Evolutionary conservation across 2,797 vertebrate species (phyloP).

Genomic region (Xenentodon cancila): DNA sequence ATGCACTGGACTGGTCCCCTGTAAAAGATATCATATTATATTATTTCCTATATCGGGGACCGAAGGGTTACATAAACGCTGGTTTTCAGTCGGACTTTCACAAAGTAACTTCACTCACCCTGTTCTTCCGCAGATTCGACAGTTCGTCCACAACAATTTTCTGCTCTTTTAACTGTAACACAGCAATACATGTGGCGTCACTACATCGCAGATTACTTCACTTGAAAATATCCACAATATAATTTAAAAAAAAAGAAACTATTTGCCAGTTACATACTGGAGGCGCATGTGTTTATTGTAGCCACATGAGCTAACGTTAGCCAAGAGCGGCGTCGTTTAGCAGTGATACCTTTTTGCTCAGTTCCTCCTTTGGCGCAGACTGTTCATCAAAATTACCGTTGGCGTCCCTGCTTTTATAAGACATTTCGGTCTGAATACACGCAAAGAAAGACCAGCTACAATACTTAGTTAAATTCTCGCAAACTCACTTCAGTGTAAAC

Average conservation of each 20-base stretch:
- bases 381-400: slow-evolving; percentile 42
- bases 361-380: slow-evolving; percentile 68
- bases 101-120: slow-evolving; percentile 75
- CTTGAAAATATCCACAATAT: too few species aligned
- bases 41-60: too few species aligned
- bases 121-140: slow-evolving; percentile 92
- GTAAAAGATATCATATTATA: too few species aligned
- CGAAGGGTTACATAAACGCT: too few species aligned
- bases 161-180: slow-evolving; percentile 91
- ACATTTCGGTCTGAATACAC: slow-evolving; percentile 60
- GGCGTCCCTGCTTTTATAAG: slow-evolving; percentile 33
- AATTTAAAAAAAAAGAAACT: too few species aligned
- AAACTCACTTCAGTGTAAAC: too few species aligned
- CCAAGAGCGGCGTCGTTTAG: neutral
- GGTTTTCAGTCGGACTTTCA: too few species aligned
- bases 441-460: neutral
- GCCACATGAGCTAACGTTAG: neutral
- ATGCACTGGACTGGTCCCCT: too few species aligned
- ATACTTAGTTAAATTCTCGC: too few species aligned
- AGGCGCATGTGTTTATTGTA: neutral
- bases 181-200: neutral
- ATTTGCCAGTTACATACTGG: neutral
- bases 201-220: too few species aligned
- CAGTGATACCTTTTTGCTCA: slow-evolving; percentile 77
- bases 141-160: slow-evolving; percentile 93